Evolutionary conservation across 2,888 invertebrate species (phyloP).

Genomic region (Tetrapedia diversipes): DNA sequence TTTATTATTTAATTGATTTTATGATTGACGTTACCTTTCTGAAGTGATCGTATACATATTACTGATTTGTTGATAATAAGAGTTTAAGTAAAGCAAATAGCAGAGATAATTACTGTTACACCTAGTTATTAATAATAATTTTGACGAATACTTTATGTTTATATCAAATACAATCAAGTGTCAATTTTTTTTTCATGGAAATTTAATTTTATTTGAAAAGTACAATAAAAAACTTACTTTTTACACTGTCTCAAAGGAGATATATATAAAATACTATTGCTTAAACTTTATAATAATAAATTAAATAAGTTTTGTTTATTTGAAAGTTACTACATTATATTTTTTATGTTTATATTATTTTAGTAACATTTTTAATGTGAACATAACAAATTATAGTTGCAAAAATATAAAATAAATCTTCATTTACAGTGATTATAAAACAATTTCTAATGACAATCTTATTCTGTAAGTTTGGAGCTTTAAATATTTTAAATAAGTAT

Average conservation of each 20-base stretch:
- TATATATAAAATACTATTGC: slow-evolving; percentile 24
- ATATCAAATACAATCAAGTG: slow-evolving; percentile 13
- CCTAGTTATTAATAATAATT: neutral
- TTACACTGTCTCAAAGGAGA: slow-evolving; percentile 41
- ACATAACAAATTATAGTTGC: slow-evolving; percentile 17
- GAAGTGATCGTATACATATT: no score
- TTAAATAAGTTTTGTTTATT: slow-evolving; percentile 16
- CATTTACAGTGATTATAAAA: slow-evolving; percentile 1
- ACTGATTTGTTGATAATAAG: no score
- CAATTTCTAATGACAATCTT: neutral
- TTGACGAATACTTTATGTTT: neutral
- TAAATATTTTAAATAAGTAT: slow-evolving; percentile 8
- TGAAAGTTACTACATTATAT: slow-evolving; percentile 3
- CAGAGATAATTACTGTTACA: neutral
- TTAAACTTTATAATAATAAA: slow-evolving; percentile 10
- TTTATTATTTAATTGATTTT: no score
- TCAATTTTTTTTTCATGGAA: slow-evolving; percentile 37
- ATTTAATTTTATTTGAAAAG: slow-evolving; percentile 53
- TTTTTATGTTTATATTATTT: slow-evolving; percentile 24
- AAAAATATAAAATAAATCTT: slow-evolving; percentile 4
- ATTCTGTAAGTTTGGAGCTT: no score
- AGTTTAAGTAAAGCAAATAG: neutral
- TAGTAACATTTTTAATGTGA: slow-evolving; percentile 3
- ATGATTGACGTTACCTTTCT: no score
- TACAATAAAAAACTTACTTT: slow-evolving; percentile 52